Evolutionary conservation across 2,113 vertebrate genomes (phyloP).

Genomic region (Bufo bufo): DNA sequence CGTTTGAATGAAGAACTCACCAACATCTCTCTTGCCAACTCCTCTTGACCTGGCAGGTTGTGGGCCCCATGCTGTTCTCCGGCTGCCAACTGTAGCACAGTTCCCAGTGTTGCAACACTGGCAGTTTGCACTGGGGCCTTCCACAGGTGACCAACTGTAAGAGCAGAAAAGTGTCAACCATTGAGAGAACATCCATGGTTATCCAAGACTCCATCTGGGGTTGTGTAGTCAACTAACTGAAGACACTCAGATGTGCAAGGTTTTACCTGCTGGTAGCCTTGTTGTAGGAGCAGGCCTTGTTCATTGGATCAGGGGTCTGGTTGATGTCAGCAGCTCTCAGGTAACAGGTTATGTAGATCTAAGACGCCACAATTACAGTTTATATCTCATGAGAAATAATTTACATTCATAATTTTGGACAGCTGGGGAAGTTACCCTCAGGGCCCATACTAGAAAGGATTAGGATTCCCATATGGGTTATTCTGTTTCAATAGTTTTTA

Average conservation of each 20-base stretch:
- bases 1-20: neutral
- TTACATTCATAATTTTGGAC: too few relatives aligned
- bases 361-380: too few relatives aligned
- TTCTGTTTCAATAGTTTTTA: too few relatives aligned
- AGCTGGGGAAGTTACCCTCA: too few relatives aligned
- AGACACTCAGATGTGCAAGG: too few relatives aligned
- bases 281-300: constrained; percentile 75
- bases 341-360: constrained; percentile 70
- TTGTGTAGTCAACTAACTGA: too few relatives aligned
- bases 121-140: constrained; percentile 68
- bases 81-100: constrained; percentile 51
- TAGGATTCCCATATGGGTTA: too few relatives aligned
- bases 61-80: neutral
- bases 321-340: constrained; percentile 62
- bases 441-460: too few relatives aligned
- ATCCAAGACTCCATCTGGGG: too few relatives aligned
- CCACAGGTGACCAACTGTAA: constrained; percentile 69
- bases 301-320: constrained; percentile 64
- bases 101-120: constrained; percentile 63
- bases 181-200: too few relatives aligned
- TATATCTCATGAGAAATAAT: neutral
- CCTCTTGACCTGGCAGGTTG: fast-evolving
- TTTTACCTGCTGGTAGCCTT: constrained; percentile 66
- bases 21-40: neutral
- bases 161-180: too few relatives aligned